Conservation (phyloP, 2,797 vertebrate species). For the Chiroxiphia lanceolata region DNA sequence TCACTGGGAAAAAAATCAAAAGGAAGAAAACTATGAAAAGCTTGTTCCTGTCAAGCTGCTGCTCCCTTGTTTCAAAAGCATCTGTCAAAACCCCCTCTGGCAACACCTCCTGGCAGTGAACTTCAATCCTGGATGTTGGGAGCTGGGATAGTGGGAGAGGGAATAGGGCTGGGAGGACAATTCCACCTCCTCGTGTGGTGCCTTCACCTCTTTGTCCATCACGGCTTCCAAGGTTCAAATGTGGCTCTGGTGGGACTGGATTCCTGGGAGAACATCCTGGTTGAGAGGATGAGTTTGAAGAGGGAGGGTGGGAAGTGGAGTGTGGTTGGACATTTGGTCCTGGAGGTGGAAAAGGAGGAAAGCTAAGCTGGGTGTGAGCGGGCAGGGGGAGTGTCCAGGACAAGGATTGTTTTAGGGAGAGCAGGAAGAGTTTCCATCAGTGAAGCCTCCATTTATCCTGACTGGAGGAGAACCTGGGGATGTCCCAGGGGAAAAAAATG, state of each 20-base stretch:
- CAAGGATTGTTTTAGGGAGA: not conserved
- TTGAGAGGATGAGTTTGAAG: not conserved
- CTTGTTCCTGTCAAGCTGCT: slow-evolving; percentile 1
- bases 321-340: fast-evolving
- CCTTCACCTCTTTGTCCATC: not conserved
- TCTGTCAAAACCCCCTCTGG: not conserved
- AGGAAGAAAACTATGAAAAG: not conserved
- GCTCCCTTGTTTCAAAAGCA: not conserved
- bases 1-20: not conserved
- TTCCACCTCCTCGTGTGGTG: not conserved
- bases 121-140: not conserved
- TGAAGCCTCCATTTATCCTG: not conserved
- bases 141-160: not conserved
- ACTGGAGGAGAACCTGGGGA: not conserved
- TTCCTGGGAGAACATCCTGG: not conserved
- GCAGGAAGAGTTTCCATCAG: not conserved
- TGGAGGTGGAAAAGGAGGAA: not conserved
- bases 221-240: too few relatives aligned
- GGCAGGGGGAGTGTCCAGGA: too few relatives aligned
- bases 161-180: not conserved
- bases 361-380: not conserved
- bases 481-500: not conserved
- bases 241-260: fast-evolving
- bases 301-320: not conserved
- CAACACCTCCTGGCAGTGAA: not conserved